A percentile compares a stretch with the other conserved stretches of the same genome.
These are phyloP conservation scores for Colletes gigas DNA, from an alignment of 1,140 invertebrate genomes.

Conservation along the genomic window DNA sequence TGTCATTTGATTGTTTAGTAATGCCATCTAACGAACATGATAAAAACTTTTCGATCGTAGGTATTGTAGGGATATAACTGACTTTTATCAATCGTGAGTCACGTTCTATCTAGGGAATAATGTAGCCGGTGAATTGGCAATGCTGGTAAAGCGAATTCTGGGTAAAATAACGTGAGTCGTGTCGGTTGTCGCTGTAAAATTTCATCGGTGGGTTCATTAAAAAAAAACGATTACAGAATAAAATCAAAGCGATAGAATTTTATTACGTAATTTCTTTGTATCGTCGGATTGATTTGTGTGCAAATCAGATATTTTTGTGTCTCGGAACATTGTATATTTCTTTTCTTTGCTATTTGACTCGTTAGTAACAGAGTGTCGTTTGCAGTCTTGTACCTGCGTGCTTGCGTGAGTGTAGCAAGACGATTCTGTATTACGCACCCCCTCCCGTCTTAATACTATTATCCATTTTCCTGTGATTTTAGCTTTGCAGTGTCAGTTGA, in stretches of 20 bases:
- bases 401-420: conserved; percentile 37
- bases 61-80: not conserved
- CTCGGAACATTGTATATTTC: conserved; percentile 4
- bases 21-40: not conserved
- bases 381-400: conserved; percentile 36
- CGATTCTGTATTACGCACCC: conserved; percentile 18
- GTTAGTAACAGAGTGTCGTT: conserved; percentile 35
- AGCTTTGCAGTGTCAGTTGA: not conserved
- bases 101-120: conserved; percentile 39
- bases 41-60: not conserved
- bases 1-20: not conserved
- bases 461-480: conserved; percentile 19
- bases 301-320: not conserved
- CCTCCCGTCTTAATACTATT: not conserved
- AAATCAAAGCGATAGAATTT: not conserved
- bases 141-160: conserved; percentile 64
- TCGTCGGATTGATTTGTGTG: not conserved
- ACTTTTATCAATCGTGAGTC: not conserved
- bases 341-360: conserved; percentile 3
- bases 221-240: conserved; percentile 23
- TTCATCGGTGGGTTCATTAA: conserved; percentile 40
- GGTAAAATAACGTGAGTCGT: conserved; percentile 66
- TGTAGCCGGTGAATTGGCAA: conserved; percentile 20
- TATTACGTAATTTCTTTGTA: conserved; percentile 7
- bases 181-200: conserved; percentile 51